These are phyloP conservation scores for Chiloscyllium plagiosum DNA, from an alignment of 2,113 vertebrate species.

Conservation along the genomic window DNA sequence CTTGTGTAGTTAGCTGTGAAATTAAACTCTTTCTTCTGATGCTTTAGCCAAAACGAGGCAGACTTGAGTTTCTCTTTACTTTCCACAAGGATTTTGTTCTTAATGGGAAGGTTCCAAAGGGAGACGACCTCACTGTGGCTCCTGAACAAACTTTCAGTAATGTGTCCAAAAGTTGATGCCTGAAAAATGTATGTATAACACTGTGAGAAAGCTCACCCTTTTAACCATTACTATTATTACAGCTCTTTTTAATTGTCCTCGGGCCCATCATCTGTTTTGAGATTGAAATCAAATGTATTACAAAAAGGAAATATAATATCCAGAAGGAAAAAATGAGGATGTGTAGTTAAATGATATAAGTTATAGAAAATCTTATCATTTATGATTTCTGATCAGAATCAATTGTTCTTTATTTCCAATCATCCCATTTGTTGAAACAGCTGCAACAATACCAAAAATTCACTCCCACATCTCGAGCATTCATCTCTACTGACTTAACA, in stretches of 20 bases:
- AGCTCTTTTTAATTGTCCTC: neutral
- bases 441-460: neutral
- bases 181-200: constrained; percentile 43
- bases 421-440: neutral
- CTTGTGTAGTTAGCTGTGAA: constrained; percentile 57
- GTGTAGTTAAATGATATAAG: neutral
- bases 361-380: neutral
- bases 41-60: constrained; percentile 61
- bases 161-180: constrained; percentile 55
- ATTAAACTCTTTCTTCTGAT: constrained; percentile 59
- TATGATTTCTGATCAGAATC: neutral
- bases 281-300: neutral
- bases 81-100: constrained; percentile 61
- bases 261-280: neutral
- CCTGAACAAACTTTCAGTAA: constrained; percentile 57
- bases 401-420: neutral
- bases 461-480: neutral
- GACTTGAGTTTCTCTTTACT: constrained; percentile 52
- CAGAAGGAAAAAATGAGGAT: neutral
- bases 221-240: neutral
- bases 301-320: neutral
- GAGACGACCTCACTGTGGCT: constrained; percentile 62
- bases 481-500: neutral
- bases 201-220: neutral
- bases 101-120: constrained; percentile 61